Percentiles rank a stretch among this genome's conserved stretches.
Evolutionary conservation across 1,140 invertebrate genomes (phyloP).

Genomic region (Triops longicaudatus): DNA sequence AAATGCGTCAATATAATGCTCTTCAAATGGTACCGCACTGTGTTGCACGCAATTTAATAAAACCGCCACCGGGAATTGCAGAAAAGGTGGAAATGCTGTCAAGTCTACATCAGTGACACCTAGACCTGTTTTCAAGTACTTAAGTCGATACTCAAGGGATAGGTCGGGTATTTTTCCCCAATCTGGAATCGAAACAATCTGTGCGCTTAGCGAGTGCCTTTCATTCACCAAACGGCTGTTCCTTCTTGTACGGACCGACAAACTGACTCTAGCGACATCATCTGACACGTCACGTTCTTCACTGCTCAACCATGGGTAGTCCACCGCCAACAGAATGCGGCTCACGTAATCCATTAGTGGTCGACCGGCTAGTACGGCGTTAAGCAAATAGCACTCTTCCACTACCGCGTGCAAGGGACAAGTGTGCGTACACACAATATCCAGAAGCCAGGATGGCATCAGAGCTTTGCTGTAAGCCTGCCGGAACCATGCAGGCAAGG

Average conservation of each 20-base stretch:
- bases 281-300: background rate
- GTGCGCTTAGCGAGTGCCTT: background rate
- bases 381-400: conserved; percentile 52
- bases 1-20: conserved; percentile 27
- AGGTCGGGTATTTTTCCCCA: background rate
- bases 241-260: background rate
- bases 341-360: conserved; percentile 57
- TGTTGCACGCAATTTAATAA: conserved; percentile 35
- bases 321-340: conserved; percentile 48
- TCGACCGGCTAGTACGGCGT: conserved; percentile 51
- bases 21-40: conserved; percentile 31
- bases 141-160: background rate
- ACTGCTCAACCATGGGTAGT: conserved; percentile 34
- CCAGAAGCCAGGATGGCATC: conserved; percentile 54
- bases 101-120: conserved; percentile 36
- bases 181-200: background rate
- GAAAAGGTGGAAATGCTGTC: conserved; percentile 38
- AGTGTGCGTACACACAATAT: conserved; percentile 52
- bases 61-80: conserved; percentile 35
- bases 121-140: background rate
- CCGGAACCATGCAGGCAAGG: conserved; percentile 54
- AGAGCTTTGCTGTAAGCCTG: conserved; percentile 48
- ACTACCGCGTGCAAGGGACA: conserved; percentile 62
- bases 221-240: background rate
- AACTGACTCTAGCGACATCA: background rate